Evolutionary conservation across 2,888 invertebrate genomes (phyloP), one percentile per base, ranked within the genome.

Genomic region (Drosophila nigricruria): DNA sequence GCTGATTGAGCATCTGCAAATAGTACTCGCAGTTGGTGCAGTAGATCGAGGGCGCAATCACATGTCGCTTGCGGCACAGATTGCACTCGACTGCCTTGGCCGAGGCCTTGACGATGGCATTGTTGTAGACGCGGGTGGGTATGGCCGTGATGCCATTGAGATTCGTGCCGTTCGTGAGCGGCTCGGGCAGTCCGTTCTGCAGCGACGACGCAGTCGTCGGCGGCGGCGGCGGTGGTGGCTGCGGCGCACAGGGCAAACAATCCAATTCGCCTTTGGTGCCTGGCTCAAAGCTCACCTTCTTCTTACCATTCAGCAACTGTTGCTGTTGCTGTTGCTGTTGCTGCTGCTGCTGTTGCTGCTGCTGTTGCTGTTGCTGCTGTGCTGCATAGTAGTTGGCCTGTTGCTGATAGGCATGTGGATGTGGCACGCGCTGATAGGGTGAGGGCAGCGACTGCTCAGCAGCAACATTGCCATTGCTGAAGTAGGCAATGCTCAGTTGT

Each of bases 21-120:
- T 98, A 98, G 93, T 96, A 97, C 91, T 97, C 97, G 93, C 98
- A 98, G 93, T 98, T 97, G 56, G 96, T 94, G 93, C 98, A 98
- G 91, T 98, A 98, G 82, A 96, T 94, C 38, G 96, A 95, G 16
- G 97, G 96, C 18, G 96, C 95, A 54, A 94, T 94, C 20, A 97
- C 96, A 73, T 95, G 95, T 90, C 97, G 97, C 92, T 98, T 98
- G 66, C 97, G 94, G 93, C 98, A 98, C 82, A 98, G 94, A 93
- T 97, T 96, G 92, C 98, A 98, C 68, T 96, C 95, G 12, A 95
- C 94, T 67, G 96, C 95, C 82, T 95, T 94, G 23, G 93, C 93
- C 23, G 93, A 93, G 67, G 92, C 93, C 81, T 93, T 93, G 3
- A 93, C 92, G 54, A 93, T 93, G 77, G 93, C 93, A 79, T 93